Base-by-base conservation (phyloP, 2,113 vertebrate species). In the Passer domesticus region DNA sequence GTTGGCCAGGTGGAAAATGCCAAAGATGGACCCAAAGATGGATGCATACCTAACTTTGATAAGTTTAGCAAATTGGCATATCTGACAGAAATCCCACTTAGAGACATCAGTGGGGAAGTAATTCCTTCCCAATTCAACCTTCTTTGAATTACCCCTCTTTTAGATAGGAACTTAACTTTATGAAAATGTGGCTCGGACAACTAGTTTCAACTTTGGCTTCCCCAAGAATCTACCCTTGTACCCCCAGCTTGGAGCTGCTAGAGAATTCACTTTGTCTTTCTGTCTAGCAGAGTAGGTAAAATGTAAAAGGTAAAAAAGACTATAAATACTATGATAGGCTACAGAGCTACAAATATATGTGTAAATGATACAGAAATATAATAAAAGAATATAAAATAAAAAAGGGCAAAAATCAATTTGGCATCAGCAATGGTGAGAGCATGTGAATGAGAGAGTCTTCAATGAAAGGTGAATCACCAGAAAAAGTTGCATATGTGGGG, bases 1-100 rank as follows among this genome's bases (percentile, higher is more conserved):
- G 1, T 47, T 55, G 0, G 1, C 17, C 4, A 7, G 14, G 58
- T 46, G 14, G 41, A 74, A 55, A 74, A 84, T 0, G 0, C 28
- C 0, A 0, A 74, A 39, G 28, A n/a, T 47, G 49, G n/a, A 47
- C n/a, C 11, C 28, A 41, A 41, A 41, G 39, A 41, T 41, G 39
- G 39, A 41, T 0, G 0, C 0, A 1, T 47, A 28, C 2, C 28
- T 30, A 24, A 16, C 15, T 56, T 56, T 47, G 39, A 39, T 55
- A 22, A 4, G 4, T 41, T 56, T 19, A 64, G 15, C 19, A 84
- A 47, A 56, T 66, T 19, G 47, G n/a, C 50, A 28, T 39, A 55
- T 33, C 22, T 84, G 50, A 64, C 23, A 74, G 22, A 84, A 74
- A 23, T 39, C 41, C 28, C 50, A 56, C 3, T 66, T 56, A 41